phyloP scores from a whole-genome alignment of 2,888 invertebrate genomes.

The Ellobium chinense region DNA sequence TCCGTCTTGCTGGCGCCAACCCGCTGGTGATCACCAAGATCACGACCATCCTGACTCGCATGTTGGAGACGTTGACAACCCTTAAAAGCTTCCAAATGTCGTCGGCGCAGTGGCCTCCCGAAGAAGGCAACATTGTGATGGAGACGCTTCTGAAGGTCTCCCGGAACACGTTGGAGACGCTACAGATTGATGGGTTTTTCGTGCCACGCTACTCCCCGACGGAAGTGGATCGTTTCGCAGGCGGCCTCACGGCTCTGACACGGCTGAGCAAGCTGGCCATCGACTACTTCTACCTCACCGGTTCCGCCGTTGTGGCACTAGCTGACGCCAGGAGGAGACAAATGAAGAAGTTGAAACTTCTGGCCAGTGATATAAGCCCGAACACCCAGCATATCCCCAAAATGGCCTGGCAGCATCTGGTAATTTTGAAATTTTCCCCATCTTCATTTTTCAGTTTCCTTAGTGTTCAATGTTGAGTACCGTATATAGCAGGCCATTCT shows the following conservation, averaged over 20 bases:
- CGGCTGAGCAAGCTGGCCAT: constrained; percentile 25
- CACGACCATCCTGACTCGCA: not conserved
- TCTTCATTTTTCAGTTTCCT: too few species aligned
- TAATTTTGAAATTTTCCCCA: too few species aligned
- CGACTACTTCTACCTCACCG: constrained; percentile 35
- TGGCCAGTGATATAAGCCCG: constrained; percentile 23
- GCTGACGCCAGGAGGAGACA: constrained; percentile 15
- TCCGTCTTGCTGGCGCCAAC: not conserved
- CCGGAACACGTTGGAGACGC: constrained; percentile 16
- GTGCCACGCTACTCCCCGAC: constrained; percentile 1
- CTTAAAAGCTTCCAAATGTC: constrained; percentile 38
- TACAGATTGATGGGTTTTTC: constrained; percentile 30
- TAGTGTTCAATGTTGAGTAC: too few species aligned
- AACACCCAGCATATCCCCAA: constrained; percentile 15
- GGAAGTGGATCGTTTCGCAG: not conserved
- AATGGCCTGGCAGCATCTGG: constrained; percentile 22
- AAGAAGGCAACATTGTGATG: constrained; percentile 29
- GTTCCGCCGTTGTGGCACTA: constrained; percentile 1
- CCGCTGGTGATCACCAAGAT: not conserved
- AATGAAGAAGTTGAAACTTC: constrained; percentile 14
- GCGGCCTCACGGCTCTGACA: not conserved
- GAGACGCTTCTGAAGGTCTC: not conserved
- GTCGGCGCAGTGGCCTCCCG: constrained; percentile 34
- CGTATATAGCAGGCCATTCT: too few species aligned
- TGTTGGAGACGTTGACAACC: constrained; percentile 1